phyloP scores from a whole-genome alignment of 37 sponge, comb jelly and placozoan genomes.

The Aplysina aerophoba region DNA sequence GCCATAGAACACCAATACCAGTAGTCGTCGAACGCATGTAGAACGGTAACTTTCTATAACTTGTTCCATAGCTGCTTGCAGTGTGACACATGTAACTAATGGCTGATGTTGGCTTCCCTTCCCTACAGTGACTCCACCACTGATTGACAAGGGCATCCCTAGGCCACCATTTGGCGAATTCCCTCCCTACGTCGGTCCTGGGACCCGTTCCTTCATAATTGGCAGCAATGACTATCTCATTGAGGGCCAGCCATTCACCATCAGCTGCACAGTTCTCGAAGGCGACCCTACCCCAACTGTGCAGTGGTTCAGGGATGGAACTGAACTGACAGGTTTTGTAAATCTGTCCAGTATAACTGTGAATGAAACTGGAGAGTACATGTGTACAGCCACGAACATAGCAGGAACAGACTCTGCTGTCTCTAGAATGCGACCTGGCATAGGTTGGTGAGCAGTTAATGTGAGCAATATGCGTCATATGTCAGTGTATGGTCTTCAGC shows the following conservation, averaged over 20 bases:
- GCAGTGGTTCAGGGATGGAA: not conserved
- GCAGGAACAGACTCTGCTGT: not conserved
- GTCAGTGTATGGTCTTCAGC: not conserved
- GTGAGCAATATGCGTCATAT: not conserved
- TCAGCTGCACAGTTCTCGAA: not conserved
- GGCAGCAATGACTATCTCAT: slow-evolving; percentile 3
- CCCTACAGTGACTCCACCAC: slow-evolving; percentile 5
- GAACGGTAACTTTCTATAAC: too few species aligned
- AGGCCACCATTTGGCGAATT: not conserved
- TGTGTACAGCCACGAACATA: not conserved
- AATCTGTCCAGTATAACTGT: not conserved
- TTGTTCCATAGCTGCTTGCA: too few species aligned
- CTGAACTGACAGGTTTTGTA: not conserved
- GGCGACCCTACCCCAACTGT: not conserved
- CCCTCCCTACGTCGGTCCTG: slow-evolving; percentile 7
- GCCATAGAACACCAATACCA: too few species aligned
- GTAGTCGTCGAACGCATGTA: too few species aligned
- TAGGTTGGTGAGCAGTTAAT: not conserved
- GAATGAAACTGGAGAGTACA: slow-evolving; percentile 7
- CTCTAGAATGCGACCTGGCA: not conserved
- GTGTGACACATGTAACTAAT: too few species aligned
- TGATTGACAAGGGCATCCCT: slow-evolving; percentile 4
- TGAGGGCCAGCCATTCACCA: not conserved
- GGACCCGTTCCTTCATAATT: not conserved
- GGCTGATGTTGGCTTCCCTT: too few species aligned